Conservation (phyloP, 1,140 invertebrate genomes). For the Mactra quadrangularis region DNA sequence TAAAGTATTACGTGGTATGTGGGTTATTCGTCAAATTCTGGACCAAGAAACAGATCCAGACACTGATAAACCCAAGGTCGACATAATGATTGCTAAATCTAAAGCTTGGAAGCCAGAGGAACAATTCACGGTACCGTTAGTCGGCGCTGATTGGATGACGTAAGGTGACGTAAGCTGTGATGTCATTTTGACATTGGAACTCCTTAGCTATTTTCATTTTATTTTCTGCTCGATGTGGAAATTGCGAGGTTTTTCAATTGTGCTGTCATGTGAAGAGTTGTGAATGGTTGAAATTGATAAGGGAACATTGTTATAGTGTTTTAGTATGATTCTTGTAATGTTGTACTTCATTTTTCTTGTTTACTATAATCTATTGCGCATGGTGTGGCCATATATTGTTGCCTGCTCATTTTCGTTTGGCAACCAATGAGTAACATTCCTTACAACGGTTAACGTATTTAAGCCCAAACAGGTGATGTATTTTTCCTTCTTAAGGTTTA, state of each 20-base stretch:
- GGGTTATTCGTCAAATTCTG: slow-evolving; percentile 42
- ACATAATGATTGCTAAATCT: slow-evolving; percentile 48
- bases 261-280: neutral
- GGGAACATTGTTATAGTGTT: neutral
- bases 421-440: too few relatives aligned
- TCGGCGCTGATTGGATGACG: slow-evolving; percentile 42
- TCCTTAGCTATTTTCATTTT: neutral
- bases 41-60: slow-evolving; percentile 21
- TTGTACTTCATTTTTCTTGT: too few relatives aligned
- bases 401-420: too few relatives aligned
- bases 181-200: neutral
- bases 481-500: too few relatives aligned
- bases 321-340: neutral
- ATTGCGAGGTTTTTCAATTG: neutral
- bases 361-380: too few relatives aligned
- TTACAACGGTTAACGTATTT: too few relatives aligned
- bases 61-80: slow-evolving; percentile 10
- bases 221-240: neutral
- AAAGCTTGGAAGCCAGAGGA: slow-evolving; percentile 13
- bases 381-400: too few relatives aligned
- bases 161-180: neutral
- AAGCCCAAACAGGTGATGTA: too few relatives aligned
- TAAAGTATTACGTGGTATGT: slow-evolving; percentile 87
- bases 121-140: slow-evolving; percentile 36
- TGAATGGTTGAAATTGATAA: neutral